Base-by-base conservation (phyloP, 2,888 invertebrate species). In the Ennomos fuscantarius region DNA sequence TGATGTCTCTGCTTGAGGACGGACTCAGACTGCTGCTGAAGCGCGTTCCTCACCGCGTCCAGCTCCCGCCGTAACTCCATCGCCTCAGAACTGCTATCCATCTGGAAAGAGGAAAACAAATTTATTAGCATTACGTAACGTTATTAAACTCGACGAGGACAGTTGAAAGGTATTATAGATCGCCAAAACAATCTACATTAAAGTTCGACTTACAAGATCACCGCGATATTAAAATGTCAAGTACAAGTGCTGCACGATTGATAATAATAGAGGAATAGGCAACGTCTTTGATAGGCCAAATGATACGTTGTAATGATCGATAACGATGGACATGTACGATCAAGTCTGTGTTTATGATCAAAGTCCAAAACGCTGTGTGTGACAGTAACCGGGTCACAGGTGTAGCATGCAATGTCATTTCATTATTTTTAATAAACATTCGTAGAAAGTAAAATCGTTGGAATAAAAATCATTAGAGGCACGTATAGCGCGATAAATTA, bases 1-100 rank as follows among this genome's bases (percentile, higher is more conserved):
- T 96, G 92, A 73, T 95, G 95, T 41, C 95, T 89, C 72, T 96
- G 95, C 72, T 95, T 93, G 57, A 94, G 86, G 39, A 94, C 93
- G 9, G 94, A 94, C 68, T 90, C 93, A 0, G 94, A 94, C 79
- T 94, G 94, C 62, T 94, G 91, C 70, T 94, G 94, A 64, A 95
- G 86, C 53, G 95, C 95, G 66, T 94, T 94, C 68, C 94, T 94
- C 11, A 95, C 95, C 52, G 94, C 93, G 73, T 94, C 94, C 71
- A 96, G 84, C 87, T 96, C 95, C 60, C 93, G 89, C 67, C 94
- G 86, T 67, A 94, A 79, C 73, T 93, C 91, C 79, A 93, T 89
- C 64, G 94, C 92, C 73, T 94, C 93, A 55, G 92, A 91, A 69
- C 95, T 95, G 82, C 93, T 93, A 81, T 94, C 94, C 94, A 95